These are phyloP conservation scores for Tanytarsus gracilentus DNA, from an alignment of 2,888 invertebrate species.

Conservation along the genomic window DNA sequence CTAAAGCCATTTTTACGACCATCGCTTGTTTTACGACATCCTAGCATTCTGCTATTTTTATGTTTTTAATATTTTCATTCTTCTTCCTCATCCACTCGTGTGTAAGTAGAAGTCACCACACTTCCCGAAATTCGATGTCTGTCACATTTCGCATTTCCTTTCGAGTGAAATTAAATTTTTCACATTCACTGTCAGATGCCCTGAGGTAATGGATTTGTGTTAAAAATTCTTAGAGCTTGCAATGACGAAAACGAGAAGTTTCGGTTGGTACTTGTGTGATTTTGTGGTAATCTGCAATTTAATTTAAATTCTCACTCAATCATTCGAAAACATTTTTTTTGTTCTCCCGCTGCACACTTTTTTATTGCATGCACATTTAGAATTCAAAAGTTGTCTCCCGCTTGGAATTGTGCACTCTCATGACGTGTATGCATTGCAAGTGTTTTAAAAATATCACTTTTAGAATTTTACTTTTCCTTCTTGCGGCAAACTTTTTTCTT, in stretches of 20 bases:
- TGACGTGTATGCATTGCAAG: conserved; percentile 3
- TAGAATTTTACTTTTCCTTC: not conserved
- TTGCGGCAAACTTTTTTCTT: too few species aligned
- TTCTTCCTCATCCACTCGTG: not conserved
- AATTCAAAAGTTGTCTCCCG: conserved; percentile 6
- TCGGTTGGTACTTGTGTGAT: too few species aligned
- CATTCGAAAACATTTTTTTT: not conserved
- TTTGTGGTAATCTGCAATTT: too few species aligned
- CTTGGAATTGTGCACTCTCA: not conserved
- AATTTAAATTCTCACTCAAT: too few species aligned
- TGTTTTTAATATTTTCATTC: not conserved
- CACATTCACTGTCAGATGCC: too few species aligned
- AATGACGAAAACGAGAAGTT: too few species aligned
- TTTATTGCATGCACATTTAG: not conserved
- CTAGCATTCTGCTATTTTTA: not conserved
- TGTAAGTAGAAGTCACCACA: too few species aligned
- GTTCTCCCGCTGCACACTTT: not conserved
- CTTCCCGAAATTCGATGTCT: too few species aligned
- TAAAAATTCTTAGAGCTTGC: too few species aligned
- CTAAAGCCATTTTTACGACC: conserved; percentile 24
- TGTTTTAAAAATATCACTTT: not conserved
- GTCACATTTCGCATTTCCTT: too few species aligned
- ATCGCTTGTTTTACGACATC: conserved; percentile 1
- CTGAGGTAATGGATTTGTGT: too few species aligned
- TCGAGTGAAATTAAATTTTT: too few species aligned